Percentiles rank a stretch among this genome's conserved stretches.
phyloP scores from a whole-genome alignment of 2,797 vertebrate species.

The Oreochromis mossambicus region DNA sequence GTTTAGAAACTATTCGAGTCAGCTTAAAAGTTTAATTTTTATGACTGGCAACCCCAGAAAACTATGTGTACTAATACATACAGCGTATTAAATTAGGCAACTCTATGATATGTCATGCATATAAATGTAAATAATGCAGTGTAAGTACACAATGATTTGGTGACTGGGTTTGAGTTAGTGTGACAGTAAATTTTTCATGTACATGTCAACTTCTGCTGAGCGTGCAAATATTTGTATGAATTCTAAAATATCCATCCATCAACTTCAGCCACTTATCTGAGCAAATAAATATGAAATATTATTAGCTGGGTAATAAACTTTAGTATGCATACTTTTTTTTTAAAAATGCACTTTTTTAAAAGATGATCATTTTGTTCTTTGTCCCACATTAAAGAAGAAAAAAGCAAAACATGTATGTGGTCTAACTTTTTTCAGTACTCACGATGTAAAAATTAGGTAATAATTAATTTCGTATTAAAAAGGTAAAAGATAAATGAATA shows the following conservation, averaged over 20 bases:
- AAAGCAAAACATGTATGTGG: neutral
- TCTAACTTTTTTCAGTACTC: neutral
- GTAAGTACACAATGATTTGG: neutral
- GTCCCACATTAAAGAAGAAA: neutral
- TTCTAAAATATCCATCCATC: too few relatives aligned
- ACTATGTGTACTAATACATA: neutral
- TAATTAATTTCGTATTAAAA: neutral
- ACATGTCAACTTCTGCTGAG: neutral
- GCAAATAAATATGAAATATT: too few relatives aligned
- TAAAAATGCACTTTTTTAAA: rapidly evolving
- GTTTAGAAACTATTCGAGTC: neutral
- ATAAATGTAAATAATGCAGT: neutral
- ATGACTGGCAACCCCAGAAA: neutral
- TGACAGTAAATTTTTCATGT: neutral
- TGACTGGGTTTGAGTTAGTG: neutral
- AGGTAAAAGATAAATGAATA: neutral
- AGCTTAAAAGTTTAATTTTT: rapidly evolving
- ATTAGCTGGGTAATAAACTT: too few relatives aligned
- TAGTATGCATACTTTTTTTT: too few relatives aligned
- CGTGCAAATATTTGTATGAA: neutral
- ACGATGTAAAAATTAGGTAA: rapidly evolving
- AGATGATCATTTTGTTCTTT: neutral
- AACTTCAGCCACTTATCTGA: too few relatives aligned
- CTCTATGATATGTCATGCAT: neutral
- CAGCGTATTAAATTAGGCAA: neutral